phyloP scores from a whole-genome alignment of 2,113 vertebrate genomes.

The Tringa solitaria region DNA sequence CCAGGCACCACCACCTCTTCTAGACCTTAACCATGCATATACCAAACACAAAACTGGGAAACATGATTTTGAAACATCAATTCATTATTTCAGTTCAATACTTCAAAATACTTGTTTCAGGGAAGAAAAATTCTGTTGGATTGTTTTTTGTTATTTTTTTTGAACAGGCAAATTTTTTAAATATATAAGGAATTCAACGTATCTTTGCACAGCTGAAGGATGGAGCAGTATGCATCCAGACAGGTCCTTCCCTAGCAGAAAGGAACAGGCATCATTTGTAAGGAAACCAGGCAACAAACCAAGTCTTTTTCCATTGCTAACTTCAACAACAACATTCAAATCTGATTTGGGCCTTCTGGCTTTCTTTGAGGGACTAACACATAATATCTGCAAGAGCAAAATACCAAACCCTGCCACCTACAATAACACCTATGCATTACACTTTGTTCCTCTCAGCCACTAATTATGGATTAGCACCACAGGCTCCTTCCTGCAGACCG shows the following conservation, averaged over 20 bases:
- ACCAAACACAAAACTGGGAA: background rate
- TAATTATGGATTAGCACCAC: background rate
- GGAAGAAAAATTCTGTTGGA: background rate
- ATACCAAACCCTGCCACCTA: background rate
- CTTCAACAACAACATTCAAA: background rate
- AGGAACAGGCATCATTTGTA: background rate
- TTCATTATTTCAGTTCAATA: background rate
- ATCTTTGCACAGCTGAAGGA: background rate
- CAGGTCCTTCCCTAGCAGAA: background rate
- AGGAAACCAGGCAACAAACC: background rate
- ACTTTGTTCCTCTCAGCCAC: background rate
- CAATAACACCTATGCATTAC: fast-evolving
- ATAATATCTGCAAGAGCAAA: background rate
- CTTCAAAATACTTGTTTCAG: background rate
- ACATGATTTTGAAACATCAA: background rate
- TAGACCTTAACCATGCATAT: background rate
- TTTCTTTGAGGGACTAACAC: background rate
- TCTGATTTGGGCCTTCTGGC: background rate
- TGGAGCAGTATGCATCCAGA: background rate
- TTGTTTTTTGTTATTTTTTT: background rate
- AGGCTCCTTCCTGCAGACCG: background rate
- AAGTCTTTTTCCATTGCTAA: background rate
- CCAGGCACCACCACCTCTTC: background rate
- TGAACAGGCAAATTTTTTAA: background rate
- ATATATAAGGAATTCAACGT: background rate